phyloP scores from a whole-genome alignment of 1,140 invertebrate genomes.

The Fopius arisanus region DNA sequence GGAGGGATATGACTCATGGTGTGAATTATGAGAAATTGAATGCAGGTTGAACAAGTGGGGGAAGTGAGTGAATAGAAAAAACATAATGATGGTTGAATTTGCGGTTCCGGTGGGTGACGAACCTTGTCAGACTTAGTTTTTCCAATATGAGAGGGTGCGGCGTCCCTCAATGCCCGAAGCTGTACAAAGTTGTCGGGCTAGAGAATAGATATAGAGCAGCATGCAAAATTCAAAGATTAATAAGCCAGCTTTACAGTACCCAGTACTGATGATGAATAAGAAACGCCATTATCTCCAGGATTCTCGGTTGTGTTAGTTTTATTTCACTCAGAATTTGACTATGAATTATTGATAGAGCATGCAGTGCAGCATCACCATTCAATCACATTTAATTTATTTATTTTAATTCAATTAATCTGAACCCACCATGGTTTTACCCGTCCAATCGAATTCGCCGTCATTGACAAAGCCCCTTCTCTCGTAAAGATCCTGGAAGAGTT shows the following conservation, averaged over 20 bases:
- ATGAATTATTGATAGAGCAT: background rate
- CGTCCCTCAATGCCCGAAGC: slow-evolving; percentile 79
- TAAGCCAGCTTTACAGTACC: slow-evolving; percentile 28
- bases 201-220: slow-evolving; percentile 59
- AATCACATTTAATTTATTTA: background rate
- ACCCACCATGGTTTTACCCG: slow-evolving; percentile 91
- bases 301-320: background rate
- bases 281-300: background rate
- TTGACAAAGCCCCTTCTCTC: slow-evolving; percentile 91
- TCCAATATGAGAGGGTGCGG: slow-evolving; percentile 81
- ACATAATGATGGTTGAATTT: slow-evolving; percentile 3
- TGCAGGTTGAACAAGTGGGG: background rate
- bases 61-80: no score
- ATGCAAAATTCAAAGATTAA: slow-evolving; percentile 63
- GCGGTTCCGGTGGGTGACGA: slow-evolving; percentile 48
- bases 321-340: background rate
- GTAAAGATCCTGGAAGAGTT: slow-evolving; percentile 94
- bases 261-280: background rate
- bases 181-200: slow-evolving; percentile 80
- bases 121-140: slow-evolving; percentile 90
- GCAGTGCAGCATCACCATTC: background rate
- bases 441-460: slow-evolving; percentile 98
- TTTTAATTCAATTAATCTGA: slow-evolving; percentile 26
- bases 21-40: no score
- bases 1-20: no score